These are phyloP conservation scores for Pelobates cultripes DNA, from an alignment of 2,797 vertebrate genomes.

Conservation along the genomic window DNA sequence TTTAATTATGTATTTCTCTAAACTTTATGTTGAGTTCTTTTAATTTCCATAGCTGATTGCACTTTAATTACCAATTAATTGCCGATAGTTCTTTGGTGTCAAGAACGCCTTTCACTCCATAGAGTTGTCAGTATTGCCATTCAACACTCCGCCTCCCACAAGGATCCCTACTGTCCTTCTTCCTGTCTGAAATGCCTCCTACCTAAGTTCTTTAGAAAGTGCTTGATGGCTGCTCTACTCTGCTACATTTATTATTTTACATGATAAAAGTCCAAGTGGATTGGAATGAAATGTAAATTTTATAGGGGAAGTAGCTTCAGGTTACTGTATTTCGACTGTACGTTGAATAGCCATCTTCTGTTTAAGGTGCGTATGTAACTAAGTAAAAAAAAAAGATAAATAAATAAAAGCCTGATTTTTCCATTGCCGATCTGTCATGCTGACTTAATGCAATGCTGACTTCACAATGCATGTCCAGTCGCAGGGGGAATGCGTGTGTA, in stretches of 20 bases:
- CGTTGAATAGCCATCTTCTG: no score
- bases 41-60: not conserved
- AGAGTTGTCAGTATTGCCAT: not conserved
- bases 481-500: no score
- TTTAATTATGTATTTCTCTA: not conserved
- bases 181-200: not conserved
- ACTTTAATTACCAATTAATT: constrained; percentile 8
- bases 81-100: constrained; percentile 1
- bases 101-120: not conserved
- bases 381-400: no score
- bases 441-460: no score
- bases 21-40: not conserved
- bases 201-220: not conserved
- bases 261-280: no score
- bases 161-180: constrained; percentile 4
- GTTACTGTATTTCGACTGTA: no score
- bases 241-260: not conserved
- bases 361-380: no score
- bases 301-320: no score
- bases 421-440: no score
- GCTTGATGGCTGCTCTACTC: not conserved
- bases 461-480: no score
- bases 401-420: no score
- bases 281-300: no score
- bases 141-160: constrained; percentile 4